Evolutionary conservation across 2,797 vertebrate species (phyloP).

Genomic region (Pantherophis alleghaniensis): DNA sequence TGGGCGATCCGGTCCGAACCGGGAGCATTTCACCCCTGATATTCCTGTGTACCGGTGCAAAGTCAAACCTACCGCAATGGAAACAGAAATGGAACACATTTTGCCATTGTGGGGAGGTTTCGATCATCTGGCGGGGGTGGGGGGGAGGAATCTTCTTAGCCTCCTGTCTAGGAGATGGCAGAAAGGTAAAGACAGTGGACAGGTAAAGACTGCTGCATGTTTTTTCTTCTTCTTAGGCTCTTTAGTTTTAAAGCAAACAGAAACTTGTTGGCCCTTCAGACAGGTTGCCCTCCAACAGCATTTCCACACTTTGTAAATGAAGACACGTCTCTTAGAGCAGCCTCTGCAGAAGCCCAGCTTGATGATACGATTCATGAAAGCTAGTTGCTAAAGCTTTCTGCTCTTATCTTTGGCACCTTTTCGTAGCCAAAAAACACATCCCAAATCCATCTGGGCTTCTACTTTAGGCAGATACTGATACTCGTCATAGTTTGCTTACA

Average conservation of each 20-base stretch:
- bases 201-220: neutral
- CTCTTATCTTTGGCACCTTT: neutral
- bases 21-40: neutral
- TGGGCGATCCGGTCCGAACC: too few species aligned
- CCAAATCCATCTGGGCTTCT: neutral
- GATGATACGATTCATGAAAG: neutral
- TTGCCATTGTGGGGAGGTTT: neutral
- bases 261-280: neutral
- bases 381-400: neutral
- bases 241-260: neutral
- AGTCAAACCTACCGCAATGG: neutral
- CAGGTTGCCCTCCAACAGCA: neutral
- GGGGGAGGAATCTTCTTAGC: neutral
- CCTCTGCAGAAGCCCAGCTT: neutral
- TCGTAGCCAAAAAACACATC: neutral
- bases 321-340: neutral
- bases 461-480: neutral
- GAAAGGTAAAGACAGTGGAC: neutral
- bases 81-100: neutral
- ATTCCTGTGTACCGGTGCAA: neutral
- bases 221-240: neutral
- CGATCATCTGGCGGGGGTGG: neutral
- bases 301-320: neutral
- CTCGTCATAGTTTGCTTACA: neutral
- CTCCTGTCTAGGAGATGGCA: neutral